Conservation (phyloP, 1,140 invertebrate genomes). For the Anadara kagoshimensis region DNA sequence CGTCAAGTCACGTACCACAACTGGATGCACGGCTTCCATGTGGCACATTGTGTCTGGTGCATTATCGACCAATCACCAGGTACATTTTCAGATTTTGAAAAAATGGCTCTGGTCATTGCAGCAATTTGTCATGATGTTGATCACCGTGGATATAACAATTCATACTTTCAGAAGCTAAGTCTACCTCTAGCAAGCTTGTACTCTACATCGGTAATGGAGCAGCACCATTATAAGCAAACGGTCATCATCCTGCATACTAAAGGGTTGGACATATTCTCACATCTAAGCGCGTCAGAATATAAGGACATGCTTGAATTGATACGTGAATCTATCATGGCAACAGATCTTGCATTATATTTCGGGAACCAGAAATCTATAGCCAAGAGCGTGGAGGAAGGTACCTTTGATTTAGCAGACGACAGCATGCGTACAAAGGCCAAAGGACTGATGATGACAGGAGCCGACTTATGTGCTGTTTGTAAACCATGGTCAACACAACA, state of each 20-base stretch:
- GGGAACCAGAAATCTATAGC: constrained; percentile 28
- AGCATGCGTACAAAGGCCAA: constrained; percentile 77
- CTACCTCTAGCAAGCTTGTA: constrained; percentile 45
- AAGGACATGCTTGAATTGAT: constrained; percentile 39
- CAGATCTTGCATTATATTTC: constrained; percentile 50
- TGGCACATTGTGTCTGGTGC: constrained; percentile 44
- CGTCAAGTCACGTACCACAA: constrained; percentile 50
- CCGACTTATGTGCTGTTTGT: constrained; percentile 39
- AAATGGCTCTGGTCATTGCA: constrained; percentile 28
- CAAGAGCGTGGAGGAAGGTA: constrained; percentile 7
- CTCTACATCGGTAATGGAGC: constrained; percentile 49
- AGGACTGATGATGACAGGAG: constrained; percentile 32
- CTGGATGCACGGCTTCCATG: constrained; percentile 50
- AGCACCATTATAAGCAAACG: constrained; percentile 52
- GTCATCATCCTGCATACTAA: constrained; percentile 42
- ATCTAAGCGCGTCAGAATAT: constrained; percentile 32
- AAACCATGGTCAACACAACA: constrained; percentile 48
- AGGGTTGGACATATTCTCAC: constrained; percentile 42
- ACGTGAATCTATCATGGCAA: constrained; percentile 48
- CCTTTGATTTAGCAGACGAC: constrained; percentile 5
- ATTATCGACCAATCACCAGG: constrained; percentile 13
- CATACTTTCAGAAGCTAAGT: constrained; percentile 39
- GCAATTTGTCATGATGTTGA: constrained; percentile 71
- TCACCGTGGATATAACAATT: constrained; percentile 43
- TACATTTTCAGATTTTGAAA: constrained; percentile 19